Evolutionary conservation across 2,797 vertebrate genomes (phyloP).

Genomic region (Myripristis jacobus): DNA sequence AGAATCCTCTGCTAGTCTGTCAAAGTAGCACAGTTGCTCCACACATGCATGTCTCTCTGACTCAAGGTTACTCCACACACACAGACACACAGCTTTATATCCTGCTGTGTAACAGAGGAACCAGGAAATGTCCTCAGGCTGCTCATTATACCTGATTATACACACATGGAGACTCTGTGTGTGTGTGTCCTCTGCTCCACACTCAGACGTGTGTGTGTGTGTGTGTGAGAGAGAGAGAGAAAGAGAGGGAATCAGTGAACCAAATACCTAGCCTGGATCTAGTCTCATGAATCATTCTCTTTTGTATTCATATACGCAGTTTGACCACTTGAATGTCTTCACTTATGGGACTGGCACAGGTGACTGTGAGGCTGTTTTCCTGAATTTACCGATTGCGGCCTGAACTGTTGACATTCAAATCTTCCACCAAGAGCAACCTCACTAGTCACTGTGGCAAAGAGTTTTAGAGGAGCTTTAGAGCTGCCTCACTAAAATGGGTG

Average conservation of each 20-base stretch:
- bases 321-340: background rate
- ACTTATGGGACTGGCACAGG: background rate
- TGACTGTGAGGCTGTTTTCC: background rate
- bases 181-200: conserved; percentile 5
- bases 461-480: too few relatives aligned
- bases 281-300: background rate
- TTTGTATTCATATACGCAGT: conserved; percentile 1
- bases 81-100: conserved; percentile 49
- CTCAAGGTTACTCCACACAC: conserved; percentile 55
- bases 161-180: conserved; percentile 65
- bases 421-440: background rate
- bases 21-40: conserved; percentile 44
- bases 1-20: conserved; percentile 35
- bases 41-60: conserved; percentile 51
- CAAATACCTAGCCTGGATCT: background rate
- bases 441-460: background rate
- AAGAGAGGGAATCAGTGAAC: conserved; percentile 20
- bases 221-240: background rate
- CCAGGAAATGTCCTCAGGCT: conserved; percentile 78
- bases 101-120: conserved; percentile 74
- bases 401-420: background rate
- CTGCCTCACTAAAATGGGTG: background rate
- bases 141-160: conserved; percentile 78
- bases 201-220: conserved; percentile 18
- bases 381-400: background rate